Conservation (phyloP, 2,797 vertebrate species). For the Bradypodion pumilum region DNA sequence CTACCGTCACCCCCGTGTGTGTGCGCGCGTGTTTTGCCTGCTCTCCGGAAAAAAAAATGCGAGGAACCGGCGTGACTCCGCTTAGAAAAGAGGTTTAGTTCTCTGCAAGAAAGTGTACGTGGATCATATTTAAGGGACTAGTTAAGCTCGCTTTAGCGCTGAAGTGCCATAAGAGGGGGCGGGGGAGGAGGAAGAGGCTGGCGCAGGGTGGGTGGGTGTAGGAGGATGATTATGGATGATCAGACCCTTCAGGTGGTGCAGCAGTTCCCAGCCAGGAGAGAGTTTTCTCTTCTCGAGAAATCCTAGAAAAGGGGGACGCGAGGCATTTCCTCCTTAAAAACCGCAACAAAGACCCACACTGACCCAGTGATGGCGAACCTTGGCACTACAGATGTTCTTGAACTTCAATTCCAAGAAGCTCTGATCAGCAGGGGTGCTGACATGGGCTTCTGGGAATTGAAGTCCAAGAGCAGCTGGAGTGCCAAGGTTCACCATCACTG, state of each 20-base stretch:
- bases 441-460: too few species aligned
- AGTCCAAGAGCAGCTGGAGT: too few species aligned
- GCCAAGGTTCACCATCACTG: too few species aligned
- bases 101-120: constrained; percentile 48
- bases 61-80: constrained; percentile 48
- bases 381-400: too few species aligned
- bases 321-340: too few species aligned
- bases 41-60: constrained; percentile 54
- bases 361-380: too few species aligned
- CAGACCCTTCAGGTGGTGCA: background rate
- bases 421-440: too few species aligned
- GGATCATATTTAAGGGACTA: constrained; percentile 63
- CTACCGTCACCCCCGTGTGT: background rate
- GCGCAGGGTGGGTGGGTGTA: background rate
- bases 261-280: background rate
- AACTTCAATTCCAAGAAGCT: too few species aligned
- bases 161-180: constrained; percentile 30
- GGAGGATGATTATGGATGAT: background rate
- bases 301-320: background rate
- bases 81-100: constrained; percentile 65
- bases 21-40: background rate
- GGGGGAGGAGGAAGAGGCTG: background rate
- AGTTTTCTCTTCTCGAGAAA: background rate
- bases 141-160: constrained; percentile 26
- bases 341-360: too few species aligned